These are phyloP conservation scores for Epizoanthus rinbou DNA, from an alignment of 92 coral and sea anemone genomes.

Conservation along the genomic window DNA sequence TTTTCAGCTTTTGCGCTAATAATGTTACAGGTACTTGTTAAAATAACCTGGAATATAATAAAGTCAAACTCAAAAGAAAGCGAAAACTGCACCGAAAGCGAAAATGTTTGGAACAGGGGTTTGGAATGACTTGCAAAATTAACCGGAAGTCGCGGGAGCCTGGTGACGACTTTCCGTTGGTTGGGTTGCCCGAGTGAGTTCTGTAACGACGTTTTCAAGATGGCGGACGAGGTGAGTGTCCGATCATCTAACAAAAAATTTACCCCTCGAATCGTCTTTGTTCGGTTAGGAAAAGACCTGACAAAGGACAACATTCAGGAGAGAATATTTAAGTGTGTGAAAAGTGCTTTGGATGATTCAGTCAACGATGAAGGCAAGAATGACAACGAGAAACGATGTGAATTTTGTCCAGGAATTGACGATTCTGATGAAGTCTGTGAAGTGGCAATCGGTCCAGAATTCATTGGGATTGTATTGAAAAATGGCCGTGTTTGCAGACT, in stretches of 20 bases:
- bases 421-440: slow-evolving; percentile 64
- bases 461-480: slow-evolving; percentile 73
- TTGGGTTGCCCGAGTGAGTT: slow-evolving; percentile 16
- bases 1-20: too few species aligned
- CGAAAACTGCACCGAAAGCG: too few species aligned
- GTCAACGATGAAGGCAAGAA: slow-evolving; percentile 33
- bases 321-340: slow-evolving; percentile 71
- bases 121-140: not conserved
- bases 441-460: slow-evolving; percentile 84
- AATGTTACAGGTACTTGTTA: too few species aligned
- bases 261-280: slow-evolving; percentile 73
- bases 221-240: slow-evolving; percentile 69
- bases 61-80: not conserved
- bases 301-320: slow-evolving; percentile 82
- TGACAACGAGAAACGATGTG: slow-evolving; percentile 62
- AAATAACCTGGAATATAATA: too few species aligned
- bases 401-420: slow-evolving; percentile 58
- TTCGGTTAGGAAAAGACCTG: slow-evolving; percentile 82
- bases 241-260: slow-evolving; percentile 38
- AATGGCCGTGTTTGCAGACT: slow-evolving; percentile 89
- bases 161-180: not conserved
- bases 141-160: slow-evolving; percentile 35
- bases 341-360: slow-evolving; percentile 60
- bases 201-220: slow-evolving; percentile 38
- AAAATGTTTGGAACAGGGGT: too few species aligned